Evolutionary conservation across 2,113 vertebrate species (phyloP), one percentile per base, ranked within the genome.

Genomic region (Dipodomys spectabilis): DNA sequence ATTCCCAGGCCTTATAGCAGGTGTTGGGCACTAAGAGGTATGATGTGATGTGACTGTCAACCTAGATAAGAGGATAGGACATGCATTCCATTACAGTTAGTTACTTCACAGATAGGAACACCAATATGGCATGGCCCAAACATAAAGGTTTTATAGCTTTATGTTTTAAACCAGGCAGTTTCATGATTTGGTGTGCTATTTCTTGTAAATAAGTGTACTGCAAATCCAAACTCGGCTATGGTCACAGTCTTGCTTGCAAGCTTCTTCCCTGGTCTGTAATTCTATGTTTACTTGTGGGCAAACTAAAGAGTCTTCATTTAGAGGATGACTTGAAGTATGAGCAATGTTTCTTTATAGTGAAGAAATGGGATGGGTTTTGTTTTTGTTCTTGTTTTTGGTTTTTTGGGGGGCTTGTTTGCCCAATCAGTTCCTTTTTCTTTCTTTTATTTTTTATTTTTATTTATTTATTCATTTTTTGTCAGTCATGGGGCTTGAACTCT

Each of bases 201-300:
- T 88, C 81, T 91, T 79, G 65, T 49, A 44, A 91, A 80, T 32
- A 74, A 85, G 57, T 30, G 72, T 74, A 39, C 65, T 92, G 7
- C 9, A 72, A 93, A 81, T 92, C 13, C 53, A 67, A 39, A 80
- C 2, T 82, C 49, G 64, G 8, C 60, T 90, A 22, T 79, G 57
- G 27, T 39, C 60, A 73, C 10, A 90, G 45, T 6, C 2, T 18
- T 74, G 22, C 32, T 80, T 86, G 10, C 6, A 72, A 27, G 15
- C 12, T 57, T 57, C 13, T n/a, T 6, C 11, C 44, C n/a, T 22
- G 44, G 2, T 35, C 84, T 77, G 0, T 90, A 77, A 71, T 67
- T 86, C 84, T 86, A n/a, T 45, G 49, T 53, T 91, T n/a, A 32
- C 73, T 94, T 89, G 62, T 71, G 32, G 16, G 45, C 57, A 68